Evolutionary conservation across 2,797 vertebrate genomes (phyloP), one percentile per base, ranked within the genome.

Genomic region (Hirundo rustica): DNA sequence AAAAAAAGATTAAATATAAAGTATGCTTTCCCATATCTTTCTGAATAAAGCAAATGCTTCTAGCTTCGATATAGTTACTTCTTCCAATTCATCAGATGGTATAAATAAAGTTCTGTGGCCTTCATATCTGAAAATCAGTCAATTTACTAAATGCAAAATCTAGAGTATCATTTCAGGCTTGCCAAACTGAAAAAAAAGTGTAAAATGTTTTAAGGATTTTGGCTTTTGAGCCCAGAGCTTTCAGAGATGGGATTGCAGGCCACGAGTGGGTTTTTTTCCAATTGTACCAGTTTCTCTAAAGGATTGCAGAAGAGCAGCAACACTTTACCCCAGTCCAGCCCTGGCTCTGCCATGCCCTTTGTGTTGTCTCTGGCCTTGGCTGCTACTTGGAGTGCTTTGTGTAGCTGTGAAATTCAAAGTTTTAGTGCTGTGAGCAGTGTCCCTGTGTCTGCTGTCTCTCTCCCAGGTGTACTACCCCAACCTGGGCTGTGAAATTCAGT

Each of bases 351-450:
- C 22, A 0, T 40, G 17, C 15, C 20, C 40, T 50, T 16, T n/a
- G 60, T 13, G 25, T 18, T 51, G 9, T 6, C 30, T 42, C 10
- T 80, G 34, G 8, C 66, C 20, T 25, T 11, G 64, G 48, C 9
- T 27, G 13, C 2, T 7, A 2, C 2, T 14, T 16, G 13, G 29
- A 1, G 54, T 19, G 3, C 30, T 40, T 4, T 29, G 36, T 18
- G 9, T 3, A 3, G 51, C 38, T 68, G 68, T 58, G 23, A 36
- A 17, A 18, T 53, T 27, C 53, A 54, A 30, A 32, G 26, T 20
- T 30, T 30, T 19, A 53, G 16, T 12, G 29, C 2, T 32, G 18
- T 30, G 51, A 38, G 36, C 36, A 38, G 36, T 38, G 36, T 38
- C 36, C 20, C 13, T 22, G 9, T 55, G 32, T 21, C 11, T 53